A percentile compares a stretch with the other conserved stretches of the same genome.
phyloP scores from a whole-genome alignment of 2,113 vertebrate genomes.

The Echinops telfairi region DNA sequence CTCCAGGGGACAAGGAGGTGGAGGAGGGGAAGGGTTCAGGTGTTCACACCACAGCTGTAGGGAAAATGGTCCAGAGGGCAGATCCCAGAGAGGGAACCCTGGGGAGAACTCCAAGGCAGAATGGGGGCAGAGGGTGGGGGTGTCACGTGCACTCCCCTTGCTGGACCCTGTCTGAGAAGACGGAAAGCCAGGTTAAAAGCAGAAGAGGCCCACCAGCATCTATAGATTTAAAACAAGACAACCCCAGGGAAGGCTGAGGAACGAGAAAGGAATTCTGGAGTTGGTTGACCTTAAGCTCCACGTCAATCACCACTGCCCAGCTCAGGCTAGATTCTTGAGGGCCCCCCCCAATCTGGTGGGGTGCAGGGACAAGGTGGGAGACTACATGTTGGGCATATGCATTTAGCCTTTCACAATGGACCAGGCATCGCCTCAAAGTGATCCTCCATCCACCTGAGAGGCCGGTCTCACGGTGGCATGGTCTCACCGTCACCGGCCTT shows the following conservation, averaged over 20 bases:
- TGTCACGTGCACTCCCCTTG: background rate
- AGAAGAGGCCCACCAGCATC: too few species aligned
- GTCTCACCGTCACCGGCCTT: background rate
- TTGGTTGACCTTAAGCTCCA: background rate
- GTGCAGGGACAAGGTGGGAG: background rate
- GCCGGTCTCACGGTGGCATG: fast-evolving
- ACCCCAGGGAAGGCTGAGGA: too few species aligned
- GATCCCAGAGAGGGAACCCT: background rate
- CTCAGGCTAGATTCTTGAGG: too few species aligned
- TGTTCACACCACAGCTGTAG: background rate
- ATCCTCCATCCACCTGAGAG: background rate
- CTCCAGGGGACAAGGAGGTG: background rate
- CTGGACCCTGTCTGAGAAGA: background rate
- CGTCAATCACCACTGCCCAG: too few species aligned
- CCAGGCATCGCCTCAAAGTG: background rate
- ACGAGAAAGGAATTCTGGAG: background rate
- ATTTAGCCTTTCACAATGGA: too few species aligned
- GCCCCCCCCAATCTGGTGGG: too few species aligned
- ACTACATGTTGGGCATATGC: background rate
- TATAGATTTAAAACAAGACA: background rate
- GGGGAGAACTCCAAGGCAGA: too few species aligned
- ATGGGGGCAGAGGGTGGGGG: background rate
- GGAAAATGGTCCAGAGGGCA: background rate
- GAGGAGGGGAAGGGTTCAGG: background rate
- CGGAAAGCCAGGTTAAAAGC: background rate